Evolutionary conservation across 2,888 invertebrate species (phyloP).

Genomic region (Tachina fera): DNA sequence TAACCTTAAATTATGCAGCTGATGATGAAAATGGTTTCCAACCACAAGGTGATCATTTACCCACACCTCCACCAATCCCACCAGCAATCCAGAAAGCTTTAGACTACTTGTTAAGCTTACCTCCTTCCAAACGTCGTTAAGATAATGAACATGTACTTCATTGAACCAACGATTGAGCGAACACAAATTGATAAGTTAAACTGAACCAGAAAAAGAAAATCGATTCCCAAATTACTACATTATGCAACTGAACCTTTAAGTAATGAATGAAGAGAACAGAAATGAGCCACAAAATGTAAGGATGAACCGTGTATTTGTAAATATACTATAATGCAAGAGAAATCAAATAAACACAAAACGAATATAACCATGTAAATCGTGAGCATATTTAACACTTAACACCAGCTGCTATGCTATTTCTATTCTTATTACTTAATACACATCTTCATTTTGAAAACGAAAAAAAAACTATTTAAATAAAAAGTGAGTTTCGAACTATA

Average conservation of each 20-base stretch:
- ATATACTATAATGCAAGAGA: constrained; percentile 37
- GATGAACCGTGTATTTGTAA: constrained; percentile 47
- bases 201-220: constrained; percentile 33
- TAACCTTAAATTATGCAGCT: constrained; percentile 87
- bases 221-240: constrained; percentile 59
- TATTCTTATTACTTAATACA: neutral
- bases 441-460: neutral
- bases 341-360: constrained; percentile 51
- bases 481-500: constrained; percentile 53
- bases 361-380: neutral
- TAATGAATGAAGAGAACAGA: constrained; percentile 36
- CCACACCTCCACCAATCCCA: constrained; percentile 90
- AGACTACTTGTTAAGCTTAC: constrained; percentile 87
- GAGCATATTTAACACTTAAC: constrained; percentile 16
- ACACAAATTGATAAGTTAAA: constrained; percentile 38
- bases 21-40: constrained; percentile 88
- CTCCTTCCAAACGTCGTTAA: constrained; percentile 83
- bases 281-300: constrained; percentile 7
- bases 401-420: neutral
- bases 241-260: constrained; percentile 57
- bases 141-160: too few relatives aligned
- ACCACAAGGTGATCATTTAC: constrained; percentile 87
- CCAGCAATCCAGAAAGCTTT: constrained; percentile 90
- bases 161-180: constrained; percentile 2
- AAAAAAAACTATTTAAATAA: neutral